These are phyloP conservation scores for Acanthis flammea DNA, from an alignment of 2,797 vertebrate genomes.

Conservation along the genomic window DNA sequence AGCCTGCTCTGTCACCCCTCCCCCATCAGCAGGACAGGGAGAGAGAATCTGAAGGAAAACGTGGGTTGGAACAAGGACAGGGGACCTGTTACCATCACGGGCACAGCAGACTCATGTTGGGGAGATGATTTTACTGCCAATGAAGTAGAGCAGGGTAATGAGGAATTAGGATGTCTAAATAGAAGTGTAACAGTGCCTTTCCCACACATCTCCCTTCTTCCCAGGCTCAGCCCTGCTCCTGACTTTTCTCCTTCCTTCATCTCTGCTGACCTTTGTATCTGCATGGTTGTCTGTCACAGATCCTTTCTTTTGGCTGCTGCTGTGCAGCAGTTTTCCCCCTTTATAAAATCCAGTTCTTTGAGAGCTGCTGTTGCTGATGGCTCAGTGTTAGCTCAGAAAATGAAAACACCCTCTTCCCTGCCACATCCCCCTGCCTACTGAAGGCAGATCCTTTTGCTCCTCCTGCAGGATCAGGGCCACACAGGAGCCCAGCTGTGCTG, in stretches of 20 bases:
- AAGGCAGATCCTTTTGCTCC: neutral
- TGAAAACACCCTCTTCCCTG: neutral
- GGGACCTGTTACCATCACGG: neutral
- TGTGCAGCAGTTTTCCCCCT: neutral
- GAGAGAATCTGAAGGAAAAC: neutral
- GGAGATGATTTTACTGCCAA: neutral
- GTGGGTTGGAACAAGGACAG: neutral
- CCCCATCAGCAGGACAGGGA: neutral
- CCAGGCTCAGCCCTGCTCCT: neutral
- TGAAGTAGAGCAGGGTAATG: neutral
- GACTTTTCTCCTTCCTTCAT: neutral
- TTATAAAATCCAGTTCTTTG: neutral
- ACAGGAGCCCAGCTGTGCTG: neutral
- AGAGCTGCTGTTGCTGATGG: neutral
- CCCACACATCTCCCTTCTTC: neutral
- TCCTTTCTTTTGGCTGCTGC: neutral
- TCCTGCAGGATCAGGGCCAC: neutral
- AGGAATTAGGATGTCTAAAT: neutral
- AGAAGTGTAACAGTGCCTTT: neutral
- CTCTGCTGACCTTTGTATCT: neutral
- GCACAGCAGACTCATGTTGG: rapidly evolving
- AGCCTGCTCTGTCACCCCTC: neutral
- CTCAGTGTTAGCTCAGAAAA: neutral
- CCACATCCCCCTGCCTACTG: neutral
- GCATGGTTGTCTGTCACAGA: neutral